Base-by-base conservation (phyloP, 2,888 invertebrate species). In the Tetheella fluctuosa region DNA sequence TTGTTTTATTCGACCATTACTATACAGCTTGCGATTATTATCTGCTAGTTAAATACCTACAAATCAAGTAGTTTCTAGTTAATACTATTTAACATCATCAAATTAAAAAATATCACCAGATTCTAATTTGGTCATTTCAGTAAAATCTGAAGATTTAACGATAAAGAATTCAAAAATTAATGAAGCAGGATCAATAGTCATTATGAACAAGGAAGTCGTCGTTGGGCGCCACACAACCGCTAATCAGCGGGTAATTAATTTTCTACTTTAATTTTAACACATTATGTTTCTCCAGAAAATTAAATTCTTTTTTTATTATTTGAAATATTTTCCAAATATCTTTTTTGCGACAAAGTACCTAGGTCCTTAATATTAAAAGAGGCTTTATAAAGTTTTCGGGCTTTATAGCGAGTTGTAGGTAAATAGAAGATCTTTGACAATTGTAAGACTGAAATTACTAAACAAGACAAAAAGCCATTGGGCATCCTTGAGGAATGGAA, bases 221-320 rank as follows among this genome's bases (percentile, higher is more conserved):
- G 48, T 48, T 48, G 48, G 48, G 48, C 48, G 48, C 48, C 48
- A 48, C 48, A 48, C 20, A n/a, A n/a, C n/a, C n/a, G 48, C 10
- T 48, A 48, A 48, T 48, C 8, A 48, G 20, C 48, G 5, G n/a
- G 2, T 20, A 48, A 48, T 48, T 48, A 48, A 48, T 48, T 48
- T 48, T 48, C 48, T 17, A 20, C 20, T 20, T 48, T 8, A 20
- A 20, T 25, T 17, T 48, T 17, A 10, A 20, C 42, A n/a, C 48
- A n/a, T 48, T 48, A 48, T 48, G 10, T 48, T 10, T 48, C 5
- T 20, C n/a, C n/a, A 20, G 48, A 2, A 20, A 48, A 48, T n/a
- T 3, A n/a, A 48, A 48, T 48, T 48, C 17, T 3, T 1, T 17
- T 42, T 17, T 17, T 3, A n/a, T n/a, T n/a, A n/a, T n/a, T n/a